Evolutionary conservation across 2,113 vertebrate genomes (phyloP).

Genomic region (Bubo blakistoni): DNA sequence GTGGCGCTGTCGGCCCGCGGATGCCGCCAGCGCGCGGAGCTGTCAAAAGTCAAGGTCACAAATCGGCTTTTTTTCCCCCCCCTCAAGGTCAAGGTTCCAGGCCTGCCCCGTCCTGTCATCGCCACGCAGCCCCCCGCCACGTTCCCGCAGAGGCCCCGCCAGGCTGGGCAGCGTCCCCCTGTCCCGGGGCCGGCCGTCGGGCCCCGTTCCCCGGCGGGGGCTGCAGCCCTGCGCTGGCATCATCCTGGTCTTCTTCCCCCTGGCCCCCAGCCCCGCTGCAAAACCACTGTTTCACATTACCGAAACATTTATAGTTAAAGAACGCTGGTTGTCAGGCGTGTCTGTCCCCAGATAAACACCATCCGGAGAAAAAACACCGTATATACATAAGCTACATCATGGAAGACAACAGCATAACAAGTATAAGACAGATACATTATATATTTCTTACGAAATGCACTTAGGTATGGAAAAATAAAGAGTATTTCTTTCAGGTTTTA

Average conservation of each 20-base stretch:
- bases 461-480: slow-evolving; percentile 40
- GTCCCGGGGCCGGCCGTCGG: neutral
- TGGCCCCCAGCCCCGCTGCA: neutral
- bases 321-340: slow-evolving; percentile 27
- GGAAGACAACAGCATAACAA: slow-evolving; percentile 28
- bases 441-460: neutral
- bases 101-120: slow-evolving; percentile 74
- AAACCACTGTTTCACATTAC: slow-evolving; percentile 45
- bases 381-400: neutral
- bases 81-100: slow-evolving; percentile 84
- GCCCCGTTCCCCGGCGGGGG: slow-evolving; percentile 53
- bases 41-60: slow-evolving; percentile 87
- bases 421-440: neutral
- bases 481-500: slow-evolving; percentile 66
- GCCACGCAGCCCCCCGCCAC: slow-evolving; percentile 29
- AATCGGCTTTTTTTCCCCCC: slow-evolving; percentile 62
- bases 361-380: neutral
- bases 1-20: slow-evolving; percentile 80
- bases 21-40: slow-evolving; percentile 66
- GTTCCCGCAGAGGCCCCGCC: slow-evolving; percentile 6
- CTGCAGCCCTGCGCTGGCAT: neutral
- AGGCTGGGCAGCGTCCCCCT: neutral
- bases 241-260: neutral
- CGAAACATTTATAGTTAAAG: slow-evolving; percentile 39
- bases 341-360: neutral